A percentile compares a stretch with the other conserved stretches of the same genome.
Evolutionary conservation across 1,140 invertebrate genomes (phyloP).

Genomic region (Chionoecetes opilio): DNA sequence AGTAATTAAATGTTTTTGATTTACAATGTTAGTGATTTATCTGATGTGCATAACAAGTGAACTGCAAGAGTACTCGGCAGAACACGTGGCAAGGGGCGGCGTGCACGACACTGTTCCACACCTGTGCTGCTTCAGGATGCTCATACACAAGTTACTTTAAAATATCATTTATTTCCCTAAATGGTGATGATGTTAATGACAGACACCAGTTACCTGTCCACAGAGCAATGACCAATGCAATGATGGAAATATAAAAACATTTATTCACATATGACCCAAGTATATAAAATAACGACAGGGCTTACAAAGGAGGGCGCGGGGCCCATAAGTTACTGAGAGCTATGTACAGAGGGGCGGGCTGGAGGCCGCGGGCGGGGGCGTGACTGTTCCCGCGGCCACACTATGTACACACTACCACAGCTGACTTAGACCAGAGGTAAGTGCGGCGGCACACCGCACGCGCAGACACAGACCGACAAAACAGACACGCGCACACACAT

Average conservation of each 20-base stretch:
- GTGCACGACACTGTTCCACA: background rate
- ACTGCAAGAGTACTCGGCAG: no score
- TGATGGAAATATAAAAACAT: conserved; percentile 73
- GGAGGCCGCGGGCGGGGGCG: conserved; percentile 29
- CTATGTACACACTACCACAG: conserved; percentile 72
- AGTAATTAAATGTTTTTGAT: no score
- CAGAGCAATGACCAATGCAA: conserved; percentile 65
- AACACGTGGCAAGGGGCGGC: no score
- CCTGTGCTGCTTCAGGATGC: background rate
- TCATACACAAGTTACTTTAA: background rate
- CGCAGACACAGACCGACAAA: background rate
- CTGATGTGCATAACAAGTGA: no score
- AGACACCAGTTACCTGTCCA: conserved; percentile 50
- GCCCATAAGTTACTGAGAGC: conserved; percentile 65
- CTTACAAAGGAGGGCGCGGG: conserved; percentile 63
- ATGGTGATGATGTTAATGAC: conserved; percentile 60
- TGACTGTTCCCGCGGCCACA: conserved; percentile 33
- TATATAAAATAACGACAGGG: conserved; percentile 77
- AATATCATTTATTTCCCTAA: conserved; percentile 53
- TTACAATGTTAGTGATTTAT: no score
- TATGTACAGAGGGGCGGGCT: conserved; percentile 61
- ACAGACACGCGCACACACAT: background rate
- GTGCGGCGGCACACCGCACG: background rate
- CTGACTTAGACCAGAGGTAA: conserved; percentile 69
- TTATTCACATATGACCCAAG: conserved; percentile 66